Evolutionary conservation across 2,888 invertebrate species (phyloP).

Genomic region (Margaritifera margaritifera): DNA sequence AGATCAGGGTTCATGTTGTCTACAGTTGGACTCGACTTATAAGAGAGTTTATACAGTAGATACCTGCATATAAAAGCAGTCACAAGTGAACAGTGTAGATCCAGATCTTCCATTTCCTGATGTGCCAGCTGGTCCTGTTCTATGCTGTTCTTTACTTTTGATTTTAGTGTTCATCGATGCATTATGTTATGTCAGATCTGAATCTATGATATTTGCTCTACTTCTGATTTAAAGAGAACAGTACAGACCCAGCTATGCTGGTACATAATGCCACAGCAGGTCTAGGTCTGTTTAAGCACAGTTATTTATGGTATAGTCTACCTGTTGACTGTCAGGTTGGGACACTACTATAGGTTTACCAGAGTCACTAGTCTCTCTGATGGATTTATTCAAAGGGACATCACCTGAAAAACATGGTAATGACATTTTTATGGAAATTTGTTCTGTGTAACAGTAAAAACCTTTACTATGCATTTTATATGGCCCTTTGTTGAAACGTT

Average conservation of each 20-base stretch:
- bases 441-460: no score
- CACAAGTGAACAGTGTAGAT: no score
- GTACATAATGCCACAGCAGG: not conserved
- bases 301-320: constrained; percentile 17
- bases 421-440: not conserved
- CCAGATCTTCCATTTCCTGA: no score
- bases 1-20: no score
- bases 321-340: constrained; percentile 75
- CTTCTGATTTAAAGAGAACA: not conserved
- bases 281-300: not conserved
- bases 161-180: not conserved
- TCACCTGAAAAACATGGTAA: constrained; percentile 74
- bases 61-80: no score
- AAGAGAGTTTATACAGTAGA: no score
- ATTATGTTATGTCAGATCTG: not conserved
- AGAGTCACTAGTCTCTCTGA: constrained; percentile 81
- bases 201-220: not conserved
- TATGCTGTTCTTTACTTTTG: no score
- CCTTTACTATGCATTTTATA: no score
- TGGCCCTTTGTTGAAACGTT: not conserved
- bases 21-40: no score
- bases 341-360: constrained; percentile 85
- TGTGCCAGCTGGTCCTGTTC: no score
- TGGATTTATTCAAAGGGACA: constrained; percentile 82
- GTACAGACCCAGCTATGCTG: not conserved